Conservation (phyloP, 64 coral and sea anemone genomes). For the Actinia tenebrosa region DNA sequence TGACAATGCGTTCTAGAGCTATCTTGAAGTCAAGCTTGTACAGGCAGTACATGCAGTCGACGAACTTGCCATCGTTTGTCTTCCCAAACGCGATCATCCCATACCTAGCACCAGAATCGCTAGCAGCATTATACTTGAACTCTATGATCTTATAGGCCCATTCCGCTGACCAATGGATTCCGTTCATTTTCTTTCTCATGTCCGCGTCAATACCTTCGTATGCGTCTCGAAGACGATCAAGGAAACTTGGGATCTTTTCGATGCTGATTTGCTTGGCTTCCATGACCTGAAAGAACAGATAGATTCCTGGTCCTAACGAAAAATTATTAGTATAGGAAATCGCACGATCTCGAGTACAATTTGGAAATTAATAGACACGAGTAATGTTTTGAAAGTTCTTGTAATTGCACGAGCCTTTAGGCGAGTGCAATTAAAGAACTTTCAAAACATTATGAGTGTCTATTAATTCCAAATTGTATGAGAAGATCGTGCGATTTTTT, state of each 20-base stretch:
- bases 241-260: conserved; percentile 15
- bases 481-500: too few species aligned
- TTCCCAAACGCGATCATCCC: conserved; percentile 70
- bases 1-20: conserved; percentile 42
- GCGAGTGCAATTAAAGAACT: too few species aligned
- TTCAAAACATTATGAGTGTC: too few species aligned
- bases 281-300: conserved; percentile 27
- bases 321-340: too few species aligned
- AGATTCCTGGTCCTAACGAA: too few species aligned
- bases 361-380: too few species aligned
- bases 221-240: conserved; percentile 52
- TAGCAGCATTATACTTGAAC: conserved; percentile 28
- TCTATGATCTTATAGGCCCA: conserved; percentile 51
- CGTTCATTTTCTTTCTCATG: conserved; percentile 56
- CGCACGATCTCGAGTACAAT: too few species aligned
- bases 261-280: conserved; percentile 38
- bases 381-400: too few species aligned
- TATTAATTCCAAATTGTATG: too few species aligned
- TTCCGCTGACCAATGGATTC: conserved; percentile 26
- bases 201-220: conserved; percentile 61
- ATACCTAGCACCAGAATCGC: conserved; percentile 34
- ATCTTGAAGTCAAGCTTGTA: conserved; percentile 66
- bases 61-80: conserved; percentile 41
- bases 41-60: conserved; percentile 67
- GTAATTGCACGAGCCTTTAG: too few species aligned